phyloP scores from a whole-genome alignment of 2,113 vertebrate genomes.

The Cyprinodon brontotheroides region DNA sequence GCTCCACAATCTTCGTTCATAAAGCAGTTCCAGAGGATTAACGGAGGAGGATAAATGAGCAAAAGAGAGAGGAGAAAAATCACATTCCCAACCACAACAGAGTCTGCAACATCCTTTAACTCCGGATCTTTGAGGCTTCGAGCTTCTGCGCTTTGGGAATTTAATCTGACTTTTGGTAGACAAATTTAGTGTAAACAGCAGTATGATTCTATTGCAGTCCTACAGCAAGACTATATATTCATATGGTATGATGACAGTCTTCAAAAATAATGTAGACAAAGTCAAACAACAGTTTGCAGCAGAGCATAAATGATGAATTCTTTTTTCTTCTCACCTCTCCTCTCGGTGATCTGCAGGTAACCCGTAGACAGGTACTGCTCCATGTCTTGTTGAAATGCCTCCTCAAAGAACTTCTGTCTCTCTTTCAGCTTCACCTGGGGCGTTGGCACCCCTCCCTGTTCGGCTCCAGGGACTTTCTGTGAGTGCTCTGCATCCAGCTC shows the following conservation, averaged over 20 bases:
- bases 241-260: constrained; percentile 11
- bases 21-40: constrained; percentile 55
- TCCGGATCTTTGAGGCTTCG: constrained; percentile 12
- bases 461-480: constrained; percentile 87
- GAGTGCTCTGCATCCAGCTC: constrained; percentile 89
- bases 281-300: too few species aligned
- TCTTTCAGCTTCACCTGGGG: constrained; percentile 91
- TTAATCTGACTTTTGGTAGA: constrained; percentile 25
- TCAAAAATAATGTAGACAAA: constrained; percentile 1
- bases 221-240: constrained; percentile 26
- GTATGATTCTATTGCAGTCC: constrained; percentile 36
- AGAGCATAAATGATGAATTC: too few species aligned
- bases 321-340: constrained; percentile 85
- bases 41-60: constrained; percentile 32
- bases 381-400: constrained; percentile 98
- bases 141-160: constrained; percentile 27
- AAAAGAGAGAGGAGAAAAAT: constrained; percentile 37
- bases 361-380: constrained; percentile 96
- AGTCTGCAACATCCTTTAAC: constrained; percentile 28
- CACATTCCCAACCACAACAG: constrained; percentile 12
- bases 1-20: constrained; percentile 41
- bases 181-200: constrained; percentile 30
- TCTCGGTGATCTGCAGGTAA: constrained; percentile 92
- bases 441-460: constrained; percentile 80
- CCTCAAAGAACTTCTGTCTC: constrained; percentile 96